Evolutionary conservation across 1,140 invertebrate genomes (phyloP), one percentile per base, ranked within the genome.

Genomic region (Luehdorfia chinensis): DNA sequence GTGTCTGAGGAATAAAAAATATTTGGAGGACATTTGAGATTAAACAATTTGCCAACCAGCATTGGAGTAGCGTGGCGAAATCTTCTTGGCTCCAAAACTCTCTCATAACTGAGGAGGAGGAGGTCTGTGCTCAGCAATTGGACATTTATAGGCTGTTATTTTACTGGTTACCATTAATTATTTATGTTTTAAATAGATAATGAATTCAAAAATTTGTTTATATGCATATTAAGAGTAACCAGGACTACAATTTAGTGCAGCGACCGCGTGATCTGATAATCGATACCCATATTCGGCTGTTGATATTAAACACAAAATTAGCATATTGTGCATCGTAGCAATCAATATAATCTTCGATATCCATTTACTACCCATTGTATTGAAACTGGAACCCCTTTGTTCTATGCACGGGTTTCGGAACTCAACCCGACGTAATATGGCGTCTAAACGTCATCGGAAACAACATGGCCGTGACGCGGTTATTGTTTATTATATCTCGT

Each of bases 381-480:
- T 62, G 47, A 66, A 58, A 43, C 39, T 59, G 48, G 54, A 54
- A 18, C 41, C 59, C 71, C 68, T 76, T 76, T 76, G 73, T 76
- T 75, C 59, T 52, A 31, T 51, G 50, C 32, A 53, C 45, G 47
- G 53, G 51, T 61, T 66, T 55, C 52, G 48, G 52, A 66, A 65
- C 61, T 60, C 60, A 74, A 78, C 57, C 43, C 60, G 69, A 75
- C 56, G 50, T 70, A 79, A 78, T 54, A 79, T 79, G 75, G 75
- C 66, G 55, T 61, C 65, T 32, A 62, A 72, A 78, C 75, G 72
- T 78, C 72, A 78, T 57, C 41, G 48, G 39, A 61, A 49, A 46
- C 68, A 78, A 72, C 43, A 79, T 76, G 75, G 73, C 73, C 48
- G 60, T 37, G 33, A 50, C 15, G 56, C 59, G 57, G 67, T 66